A percentile compares a stretch with the other conserved stretches of the same genome.
Conservation (phyloP, 1,140 invertebrate species). For the Stenopsyche tienmushanensis region DNA sequence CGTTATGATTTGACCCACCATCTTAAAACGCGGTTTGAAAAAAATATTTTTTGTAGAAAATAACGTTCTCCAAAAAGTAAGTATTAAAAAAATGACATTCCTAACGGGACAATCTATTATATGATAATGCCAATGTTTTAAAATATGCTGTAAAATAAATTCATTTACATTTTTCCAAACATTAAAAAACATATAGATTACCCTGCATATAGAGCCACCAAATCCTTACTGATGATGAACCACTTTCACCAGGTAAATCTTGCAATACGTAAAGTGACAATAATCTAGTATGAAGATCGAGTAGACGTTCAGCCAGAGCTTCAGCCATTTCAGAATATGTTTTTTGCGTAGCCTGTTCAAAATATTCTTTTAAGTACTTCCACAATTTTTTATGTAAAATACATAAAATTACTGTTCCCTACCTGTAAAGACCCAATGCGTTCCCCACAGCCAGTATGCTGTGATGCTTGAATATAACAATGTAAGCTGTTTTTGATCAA, state of each 20-base stretch:
- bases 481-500: slow-evolving; percentile 73
- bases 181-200: slow-evolving; percentile 45
- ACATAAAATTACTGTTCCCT: background rate
- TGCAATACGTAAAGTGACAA: slow-evolving; percentile 76
- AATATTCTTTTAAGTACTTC: no score
- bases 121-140: no score
- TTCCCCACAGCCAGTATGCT: slow-evolving; percentile 50
- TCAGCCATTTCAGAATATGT: slow-evolving; percentile 78
- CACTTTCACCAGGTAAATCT: slow-evolving; percentile 69
- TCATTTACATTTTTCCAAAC: background rate
- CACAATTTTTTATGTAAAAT: no score
- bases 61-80: no score
- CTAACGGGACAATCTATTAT: no score
- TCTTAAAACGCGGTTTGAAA: no score
- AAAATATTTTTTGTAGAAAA: no score
- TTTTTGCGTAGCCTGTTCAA: slow-evolving; percentile 64
- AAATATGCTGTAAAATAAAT: no score
- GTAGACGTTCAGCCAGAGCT: slow-evolving; percentile 72
- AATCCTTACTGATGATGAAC: slow-evolving; percentile 77
- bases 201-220: slow-evolving; percentile 86
- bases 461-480: slow-evolving; percentile 66
- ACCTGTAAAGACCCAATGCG: slow-evolving; percentile 49
- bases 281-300: slow-evolving; percentile 75
- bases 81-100: no score
- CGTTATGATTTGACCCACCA: no score